Base-by-base conservation (phyloP, 2,797 vertebrate species). In the Eupleurogrammus muticus region DNA sequence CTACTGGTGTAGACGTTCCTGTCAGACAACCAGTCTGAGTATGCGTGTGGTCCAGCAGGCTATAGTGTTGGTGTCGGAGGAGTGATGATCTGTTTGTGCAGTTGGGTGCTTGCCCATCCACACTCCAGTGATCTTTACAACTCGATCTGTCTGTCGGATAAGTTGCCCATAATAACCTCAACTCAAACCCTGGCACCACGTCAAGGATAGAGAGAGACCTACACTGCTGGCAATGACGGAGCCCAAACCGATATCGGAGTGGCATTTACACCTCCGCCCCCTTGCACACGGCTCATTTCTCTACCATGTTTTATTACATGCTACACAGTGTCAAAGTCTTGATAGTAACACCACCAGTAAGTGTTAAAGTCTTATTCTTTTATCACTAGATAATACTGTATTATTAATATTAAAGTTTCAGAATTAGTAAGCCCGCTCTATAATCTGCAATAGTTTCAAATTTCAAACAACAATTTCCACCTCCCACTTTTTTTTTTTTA, bases 81-180 rank as follows among this genome's bases (percentile, higher is more conserved):
- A 62, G 72, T 40, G 69, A 80, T 66, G 75, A 73, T 74, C 75
- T 66, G 68, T 72, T 69, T 50, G 65, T 75, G 72, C 65, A 58
- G 44, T 73, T 82, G 85, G 84, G 77, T 2, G 47, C n/a, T 14
- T 57, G 80, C 73, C 80, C 68, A 48, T 59, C 42, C 19, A 42
- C 38, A 2, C 58, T 64, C 81, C 78, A 88, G 84, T 82, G 85
- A 74, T 85, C 81, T 80, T 78, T 83, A 87, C 78, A 75, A 81
- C 78, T 54, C 64, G 70, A 82, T 85, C 85, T 55, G 77, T 80
- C 79, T 67, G 70, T 66, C 11, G 57, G 61, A 61, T 23, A 11
- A 74, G 38, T 83, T 49, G 24, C 66, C 28, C 28, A 28, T 63
- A 38, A 47, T 52, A 83, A 64, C 53, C 67, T 64, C 71, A 68